Conservation (phyloP, 2,797 vertebrate species). For the Agapornis canus region DNA sequence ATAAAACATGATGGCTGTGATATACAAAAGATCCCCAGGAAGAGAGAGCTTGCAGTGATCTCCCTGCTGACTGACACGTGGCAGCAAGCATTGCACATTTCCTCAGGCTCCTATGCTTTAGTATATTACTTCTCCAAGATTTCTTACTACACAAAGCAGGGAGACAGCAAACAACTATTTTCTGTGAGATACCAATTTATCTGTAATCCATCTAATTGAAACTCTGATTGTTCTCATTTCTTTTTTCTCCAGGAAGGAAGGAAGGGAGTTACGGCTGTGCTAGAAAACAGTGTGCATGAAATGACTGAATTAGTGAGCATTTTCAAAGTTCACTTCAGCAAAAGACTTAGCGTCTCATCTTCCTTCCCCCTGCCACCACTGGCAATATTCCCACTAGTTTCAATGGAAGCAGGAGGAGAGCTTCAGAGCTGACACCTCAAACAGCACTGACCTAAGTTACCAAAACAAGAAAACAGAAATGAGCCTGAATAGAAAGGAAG, state of each 20-base stretch:
- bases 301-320: neutral
- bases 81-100: neutral
- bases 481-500: neutral
- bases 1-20: neutral
- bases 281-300: neutral
- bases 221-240: neutral
- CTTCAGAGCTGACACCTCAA: neutral
- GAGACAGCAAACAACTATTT: neutral
- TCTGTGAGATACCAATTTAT: neutral
- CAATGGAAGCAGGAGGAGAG: neutral
- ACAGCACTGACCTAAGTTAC: neutral
- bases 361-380: neutral
- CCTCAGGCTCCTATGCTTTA: neutral
- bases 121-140: neutral
- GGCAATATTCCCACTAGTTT: neutral
- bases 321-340: neutral
- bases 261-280: neutral
- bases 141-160: neutral
- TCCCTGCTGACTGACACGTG: neutral
- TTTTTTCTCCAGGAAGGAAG: conserved; percentile 18
- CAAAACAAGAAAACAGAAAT: neutral
- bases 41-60: neutral
- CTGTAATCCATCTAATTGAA: neutral
- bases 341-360: neutral
- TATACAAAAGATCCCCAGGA: neutral